Conservation (phyloP, 2,888 invertebrate genomes). For the Lasioglossum oenotherae region DNA sequence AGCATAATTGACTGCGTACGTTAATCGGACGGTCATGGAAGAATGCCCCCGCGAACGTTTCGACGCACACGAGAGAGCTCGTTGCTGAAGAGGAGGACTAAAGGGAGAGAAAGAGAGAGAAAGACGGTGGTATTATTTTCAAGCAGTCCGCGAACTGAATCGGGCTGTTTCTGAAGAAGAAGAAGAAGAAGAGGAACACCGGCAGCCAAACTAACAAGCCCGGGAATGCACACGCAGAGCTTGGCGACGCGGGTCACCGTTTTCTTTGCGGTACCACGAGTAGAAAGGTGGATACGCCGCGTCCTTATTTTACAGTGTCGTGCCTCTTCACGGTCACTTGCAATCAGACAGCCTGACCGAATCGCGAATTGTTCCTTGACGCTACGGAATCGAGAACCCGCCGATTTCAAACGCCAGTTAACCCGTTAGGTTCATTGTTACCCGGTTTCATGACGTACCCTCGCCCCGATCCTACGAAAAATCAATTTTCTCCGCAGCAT, state of each 20-base stretch:
- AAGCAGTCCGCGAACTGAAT: slow-evolving; percentile 58
- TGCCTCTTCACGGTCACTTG: slow-evolving; percentile 75
- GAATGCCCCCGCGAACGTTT: slow-evolving; percentile 62
- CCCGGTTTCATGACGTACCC: background rate
- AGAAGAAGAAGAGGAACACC: background rate
- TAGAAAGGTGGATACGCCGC: slow-evolving; percentile 70
- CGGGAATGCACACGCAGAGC: slow-evolving; percentile 60
- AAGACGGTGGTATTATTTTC: slow-evolving; percentile 56
- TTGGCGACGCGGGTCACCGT: slow-evolving; percentile 70
- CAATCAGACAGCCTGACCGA: slow-evolving; percentile 65
- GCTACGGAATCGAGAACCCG: slow-evolving; percentile 10
- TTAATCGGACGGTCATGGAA: slow-evolving; percentile 69
- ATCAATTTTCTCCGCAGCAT: too few species aligned
- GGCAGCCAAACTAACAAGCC: slow-evolving; percentile 68
- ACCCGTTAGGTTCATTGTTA: slow-evolving; percentile 37
- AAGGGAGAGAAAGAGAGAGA: too few species aligned
- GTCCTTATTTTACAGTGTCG: slow-evolving; percentile 76
- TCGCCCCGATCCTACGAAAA: too few species aligned
- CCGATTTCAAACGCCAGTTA: slow-evolving; percentile 32
- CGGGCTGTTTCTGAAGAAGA: slow-evolving; percentile 47
- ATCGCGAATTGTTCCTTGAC: slow-evolving; percentile 53
- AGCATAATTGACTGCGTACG: slow-evolving; percentile 70
- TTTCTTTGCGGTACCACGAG: slow-evolving; percentile 73
- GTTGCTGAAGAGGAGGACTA: too few species aligned
- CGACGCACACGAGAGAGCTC: slow-evolving; percentile 19